Conservation (phyloP, 2,113 vertebrate species). For the Sebastes fasciatus region DNA sequence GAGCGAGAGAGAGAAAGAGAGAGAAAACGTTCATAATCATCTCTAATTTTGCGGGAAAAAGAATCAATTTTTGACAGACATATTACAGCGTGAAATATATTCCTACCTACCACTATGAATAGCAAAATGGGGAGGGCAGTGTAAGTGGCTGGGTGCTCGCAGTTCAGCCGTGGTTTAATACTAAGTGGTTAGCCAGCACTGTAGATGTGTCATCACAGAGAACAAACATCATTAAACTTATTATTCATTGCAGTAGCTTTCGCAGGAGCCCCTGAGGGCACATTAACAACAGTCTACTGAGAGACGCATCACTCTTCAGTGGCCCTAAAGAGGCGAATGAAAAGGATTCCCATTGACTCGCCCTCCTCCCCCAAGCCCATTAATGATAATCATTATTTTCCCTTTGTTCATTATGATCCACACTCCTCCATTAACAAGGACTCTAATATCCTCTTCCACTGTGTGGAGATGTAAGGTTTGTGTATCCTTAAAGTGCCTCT, state of each 20-base stretch:
- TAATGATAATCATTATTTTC: constrained; percentile 79
- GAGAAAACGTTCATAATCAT: constrained; percentile 46
- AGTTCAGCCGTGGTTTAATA: constrained; percentile 61
- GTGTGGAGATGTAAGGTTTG: constrained; percentile 18
- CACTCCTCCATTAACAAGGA: constrained; percentile 66
- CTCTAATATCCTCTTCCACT: constrained; percentile 53
- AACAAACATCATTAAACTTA: constrained; percentile 77
- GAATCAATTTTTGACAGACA: constrained; percentile 63
- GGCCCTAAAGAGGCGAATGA: constrained; percentile 67
- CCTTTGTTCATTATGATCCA: constrained; percentile 74
- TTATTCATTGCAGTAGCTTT: constrained; percentile 73
- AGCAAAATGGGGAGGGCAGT: constrained; percentile 40
- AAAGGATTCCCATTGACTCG: constrained; percentile 63
- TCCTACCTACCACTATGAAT: constrained; percentile 45
- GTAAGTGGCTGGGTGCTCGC: constrained; percentile 42
- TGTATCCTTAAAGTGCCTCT: constrained; percentile 41
- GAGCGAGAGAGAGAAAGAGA: background rate
- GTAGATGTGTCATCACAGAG: constrained; percentile 68
- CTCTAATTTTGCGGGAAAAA: constrained; percentile 53
- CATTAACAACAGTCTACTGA: constrained; percentile 73
- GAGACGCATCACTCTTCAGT: constrained; percentile 71
- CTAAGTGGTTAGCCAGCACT: constrained; percentile 60
- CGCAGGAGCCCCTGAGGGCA: constrained; percentile 68
- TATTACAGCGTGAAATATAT: constrained; percentile 60
- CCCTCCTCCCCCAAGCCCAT: constrained; percentile 68